phyloP scores from a whole-genome alignment of 1,140 invertebrate species.

The Conopomorpha cramerella region DNA sequence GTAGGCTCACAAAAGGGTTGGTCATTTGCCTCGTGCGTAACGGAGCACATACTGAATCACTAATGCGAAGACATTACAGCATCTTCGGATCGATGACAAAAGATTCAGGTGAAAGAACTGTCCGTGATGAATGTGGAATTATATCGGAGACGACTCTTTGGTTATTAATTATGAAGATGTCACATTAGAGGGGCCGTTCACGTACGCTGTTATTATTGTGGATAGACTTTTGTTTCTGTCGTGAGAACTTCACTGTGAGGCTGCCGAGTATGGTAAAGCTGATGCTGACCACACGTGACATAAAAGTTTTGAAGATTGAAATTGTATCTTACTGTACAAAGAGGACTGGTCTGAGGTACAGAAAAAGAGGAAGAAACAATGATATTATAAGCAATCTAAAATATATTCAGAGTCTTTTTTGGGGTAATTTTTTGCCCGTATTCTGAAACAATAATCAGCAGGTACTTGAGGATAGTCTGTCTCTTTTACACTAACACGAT shows the following conservation, averaged over 20 bases:
- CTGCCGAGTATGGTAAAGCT: conserved; percentile 19
- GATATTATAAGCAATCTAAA: too few relatives aligned
- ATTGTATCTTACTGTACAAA: too few relatives aligned
- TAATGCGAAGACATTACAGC: conserved; percentile 45
- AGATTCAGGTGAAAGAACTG: conserved; percentile 47
- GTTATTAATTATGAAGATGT: conserved; percentile 58
- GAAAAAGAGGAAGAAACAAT: too few relatives aligned
- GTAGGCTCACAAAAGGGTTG: too few relatives aligned
- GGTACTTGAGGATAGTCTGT: too few relatives aligned
- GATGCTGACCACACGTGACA: conserved; percentile 24
- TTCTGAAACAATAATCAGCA: too few relatives aligned
- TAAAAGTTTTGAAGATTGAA: too few relatives aligned
- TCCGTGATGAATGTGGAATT: conserved; percentile 49
- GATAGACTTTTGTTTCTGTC: conserved; percentile 30
- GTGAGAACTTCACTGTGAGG: conserved; percentile 36
- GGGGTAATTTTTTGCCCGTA: too few relatives aligned
- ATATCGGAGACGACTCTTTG: conserved; percentile 52
- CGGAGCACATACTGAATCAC: conserved; percentile 43
- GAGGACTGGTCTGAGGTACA: too few relatives aligned
- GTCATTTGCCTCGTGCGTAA: too few relatives aligned
- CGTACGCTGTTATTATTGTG: conserved; percentile 40
- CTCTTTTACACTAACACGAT: too few relatives aligned
- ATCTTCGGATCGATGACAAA: conserved; percentile 36
- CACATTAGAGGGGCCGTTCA: conserved; percentile 43
- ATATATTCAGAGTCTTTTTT: too few relatives aligned